phyloP scores from a whole-genome alignment of 1,140 invertebrate species.

The Orchestia grillus region DNA sequence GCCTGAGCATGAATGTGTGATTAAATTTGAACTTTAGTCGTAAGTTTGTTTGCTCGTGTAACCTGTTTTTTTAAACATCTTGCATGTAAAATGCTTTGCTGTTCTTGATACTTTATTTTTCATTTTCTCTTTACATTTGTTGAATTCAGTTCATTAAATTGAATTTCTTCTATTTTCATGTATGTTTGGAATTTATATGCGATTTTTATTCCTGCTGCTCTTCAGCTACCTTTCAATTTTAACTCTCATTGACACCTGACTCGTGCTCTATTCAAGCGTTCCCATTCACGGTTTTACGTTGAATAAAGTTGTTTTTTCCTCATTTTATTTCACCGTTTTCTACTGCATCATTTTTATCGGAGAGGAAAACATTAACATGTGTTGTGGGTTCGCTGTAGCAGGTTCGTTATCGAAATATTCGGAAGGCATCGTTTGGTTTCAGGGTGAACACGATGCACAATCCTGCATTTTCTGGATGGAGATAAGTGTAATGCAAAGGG shows the following conservation, averaged over 20 bases:
- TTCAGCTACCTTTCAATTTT: background rate
- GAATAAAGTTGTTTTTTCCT: background rate
- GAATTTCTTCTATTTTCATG: background rate
- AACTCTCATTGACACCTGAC: background rate
- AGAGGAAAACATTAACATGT: background rate
- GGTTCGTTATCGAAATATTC: background rate
- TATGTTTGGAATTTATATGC: background rate
- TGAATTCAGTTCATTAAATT: background rate
- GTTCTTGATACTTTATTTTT: background rate
- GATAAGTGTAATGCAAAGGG: background rate
- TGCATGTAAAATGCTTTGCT: background rate
- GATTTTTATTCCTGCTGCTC: background rate
- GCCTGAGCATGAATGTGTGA: background rate
- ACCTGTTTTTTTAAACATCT: background rate
- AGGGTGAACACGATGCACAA: background rate
- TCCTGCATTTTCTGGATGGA: background rate
- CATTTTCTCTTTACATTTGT: background rate
- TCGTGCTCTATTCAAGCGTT: background rate
- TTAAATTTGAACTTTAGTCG: background rate
- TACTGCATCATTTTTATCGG: background rate
- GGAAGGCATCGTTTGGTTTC: background rate
- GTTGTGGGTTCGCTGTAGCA: background rate
- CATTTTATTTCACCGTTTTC: background rate
- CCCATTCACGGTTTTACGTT: background rate
- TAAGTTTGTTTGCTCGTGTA: background rate